These are phyloP conservation scores for Trisateles emortualis DNA, from an alignment of 2,888 invertebrate genomes.

Conservation along the genomic window DNA sequence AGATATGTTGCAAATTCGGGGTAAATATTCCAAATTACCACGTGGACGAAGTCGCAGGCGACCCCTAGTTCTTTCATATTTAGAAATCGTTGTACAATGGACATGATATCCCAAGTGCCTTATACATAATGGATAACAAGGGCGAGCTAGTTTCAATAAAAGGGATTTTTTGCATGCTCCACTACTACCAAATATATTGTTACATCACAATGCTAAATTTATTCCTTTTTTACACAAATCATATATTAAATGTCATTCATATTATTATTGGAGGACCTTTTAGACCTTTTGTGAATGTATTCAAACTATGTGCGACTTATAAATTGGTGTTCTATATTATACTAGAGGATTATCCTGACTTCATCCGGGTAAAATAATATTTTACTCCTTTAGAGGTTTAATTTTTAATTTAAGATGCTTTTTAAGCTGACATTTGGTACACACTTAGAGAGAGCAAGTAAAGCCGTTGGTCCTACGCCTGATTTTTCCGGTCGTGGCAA, in stretches of 20 bases:
- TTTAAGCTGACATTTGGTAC: too few species aligned
- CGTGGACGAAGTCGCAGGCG: too few species aligned
- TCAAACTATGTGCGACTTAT: background rate
- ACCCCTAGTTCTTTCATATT: too few species aligned
- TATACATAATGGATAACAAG: conserved; percentile 83
- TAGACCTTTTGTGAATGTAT: conserved; percentile 15
- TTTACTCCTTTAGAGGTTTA: too few species aligned
- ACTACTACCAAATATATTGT: conserved; percentile 71
- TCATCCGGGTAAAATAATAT: too few species aligned
- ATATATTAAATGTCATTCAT: conserved; percentile 65
- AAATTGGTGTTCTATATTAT: conserved; percentile 3
- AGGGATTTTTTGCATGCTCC: conserved; percentile 81
- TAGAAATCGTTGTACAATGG: conserved; percentile 55
- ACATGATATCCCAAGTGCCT: conserved; percentile 58
- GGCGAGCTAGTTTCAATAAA: conserved; percentile 83
- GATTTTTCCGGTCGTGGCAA: too few species aligned
- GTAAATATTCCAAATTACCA: too few species aligned
- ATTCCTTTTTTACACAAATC: conserved; percentile 72
- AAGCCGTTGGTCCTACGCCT: too few species aligned
- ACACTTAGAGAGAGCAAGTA: too few species aligned
- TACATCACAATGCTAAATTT: conserved; percentile 67
- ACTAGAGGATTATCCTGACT: too few species aligned
- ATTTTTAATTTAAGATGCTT: too few species aligned
- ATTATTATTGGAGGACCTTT: conserved; percentile 34
- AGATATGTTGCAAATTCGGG: too few species aligned